Evolutionary conservation across 2,888 invertebrate species (phyloP).

Genomic region (Amphipyra berbera): DNA sequence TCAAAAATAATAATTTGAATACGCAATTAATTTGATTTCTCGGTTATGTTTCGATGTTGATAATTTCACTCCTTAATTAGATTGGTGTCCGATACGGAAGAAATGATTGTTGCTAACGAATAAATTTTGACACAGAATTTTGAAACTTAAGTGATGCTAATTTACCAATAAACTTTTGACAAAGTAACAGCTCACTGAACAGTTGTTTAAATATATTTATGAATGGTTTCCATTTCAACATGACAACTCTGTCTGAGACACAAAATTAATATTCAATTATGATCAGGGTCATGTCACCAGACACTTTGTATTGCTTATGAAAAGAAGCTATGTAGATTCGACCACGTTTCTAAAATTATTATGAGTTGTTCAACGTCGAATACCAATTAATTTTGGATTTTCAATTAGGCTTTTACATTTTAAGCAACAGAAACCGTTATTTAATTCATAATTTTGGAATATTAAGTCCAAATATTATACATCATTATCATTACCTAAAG

Average conservation of each 20-base stretch:
- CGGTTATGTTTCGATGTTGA: background rate
- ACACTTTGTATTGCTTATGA: conserved; percentile 14
- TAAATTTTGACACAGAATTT: too few species aligned
- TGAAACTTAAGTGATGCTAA: background rate
- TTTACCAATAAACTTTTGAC: background rate
- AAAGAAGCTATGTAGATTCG: too few species aligned
- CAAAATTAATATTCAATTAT: conserved; percentile 35
- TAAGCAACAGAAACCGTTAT: too few species aligned
- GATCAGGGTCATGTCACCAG: conserved; percentile 38
- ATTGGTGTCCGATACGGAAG: background rate
- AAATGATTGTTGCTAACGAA: background rate
- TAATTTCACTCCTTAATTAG: conserved; percentile 1
- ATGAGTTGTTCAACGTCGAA: background rate
- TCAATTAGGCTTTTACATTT: too few species aligned
- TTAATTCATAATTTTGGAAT: too few species aligned
- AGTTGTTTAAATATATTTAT: conserved; percentile 34
- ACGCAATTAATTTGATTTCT: background rate
- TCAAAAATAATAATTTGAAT: conserved; percentile 3
- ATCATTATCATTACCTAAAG: too few species aligned
- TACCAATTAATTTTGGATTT: background rate
- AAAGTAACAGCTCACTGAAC: conserved; percentile 15
- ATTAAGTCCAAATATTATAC: too few species aligned
- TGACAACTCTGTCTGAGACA: conserved; percentile 26
- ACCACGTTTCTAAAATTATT: background rate
- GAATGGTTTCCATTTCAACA: conserved; percentile 19